A percentile compares a stretch with the other conserved stretches of the same genome.
These are phyloP conservation scores for Caerostris extrusa DNA, from an alignment of 1,140 invertebrate species.

Conservation along the genomic window DNA sequence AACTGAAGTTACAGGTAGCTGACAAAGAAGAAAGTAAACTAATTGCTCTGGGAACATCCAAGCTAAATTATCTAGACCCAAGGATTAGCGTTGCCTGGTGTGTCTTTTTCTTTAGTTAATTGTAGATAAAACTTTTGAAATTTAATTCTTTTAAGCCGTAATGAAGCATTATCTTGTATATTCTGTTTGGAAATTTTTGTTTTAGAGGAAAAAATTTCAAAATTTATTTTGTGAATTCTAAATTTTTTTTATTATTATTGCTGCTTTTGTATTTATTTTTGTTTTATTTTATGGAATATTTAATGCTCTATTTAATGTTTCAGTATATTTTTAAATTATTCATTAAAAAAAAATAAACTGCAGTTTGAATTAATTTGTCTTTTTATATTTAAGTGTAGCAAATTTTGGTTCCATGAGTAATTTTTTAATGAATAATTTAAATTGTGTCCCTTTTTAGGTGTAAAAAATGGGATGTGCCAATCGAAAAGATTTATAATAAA, in stretches of 20 bases:
- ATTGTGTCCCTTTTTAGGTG: slow-evolving; percentile 86
- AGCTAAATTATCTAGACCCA: slow-evolving; percentile 99
- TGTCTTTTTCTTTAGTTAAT: slow-evolving; percentile 79
- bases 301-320: not conserved
- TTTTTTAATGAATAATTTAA: not conserved
- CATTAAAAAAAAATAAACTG: too few species aligned
- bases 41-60: slow-evolving; percentile 99
- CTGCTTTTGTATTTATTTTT: too few species aligned
- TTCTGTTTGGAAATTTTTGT: too few species aligned
- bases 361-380: too few species aligned
- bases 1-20: slow-evolving; percentile 97
- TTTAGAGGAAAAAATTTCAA: too few species aligned
- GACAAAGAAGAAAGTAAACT: slow-evolving; percentile 99
- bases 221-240: too few species aligned
- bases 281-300: too few species aligned
- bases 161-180: too few species aligned
- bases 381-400: too few species aligned
- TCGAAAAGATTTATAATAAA: slow-evolving; percentile 99
- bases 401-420: too few species aligned
- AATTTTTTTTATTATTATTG: too few species aligned
- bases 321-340: too few species aligned
- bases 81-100: slow-evolving; percentile 99
- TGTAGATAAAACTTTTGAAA: not conserved
- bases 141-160: not conserved
- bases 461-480: slow-evolving; percentile 97